Percentiles rank a stretch among this genome's conserved stretches.
Evolutionary conservation across 1,140 invertebrate genomes (phyloP).

Genomic region (Anoplophora glabripennis): DNA sequence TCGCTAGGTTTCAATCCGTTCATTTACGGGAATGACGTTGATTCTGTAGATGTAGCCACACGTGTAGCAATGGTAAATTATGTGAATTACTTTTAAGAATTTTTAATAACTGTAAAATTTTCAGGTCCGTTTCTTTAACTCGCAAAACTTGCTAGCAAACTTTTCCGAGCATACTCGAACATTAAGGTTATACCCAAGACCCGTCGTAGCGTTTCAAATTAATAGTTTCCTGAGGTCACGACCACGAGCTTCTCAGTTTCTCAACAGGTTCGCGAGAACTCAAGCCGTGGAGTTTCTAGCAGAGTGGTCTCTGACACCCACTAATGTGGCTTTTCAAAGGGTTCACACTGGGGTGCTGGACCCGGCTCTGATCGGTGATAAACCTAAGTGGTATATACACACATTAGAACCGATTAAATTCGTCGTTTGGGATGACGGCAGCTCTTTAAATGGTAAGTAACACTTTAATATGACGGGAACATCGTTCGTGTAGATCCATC

Average conservation of each 20-base stretch:
- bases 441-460: conserved; percentile 67
- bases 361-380: conserved; percentile 93
- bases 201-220: conserved; percentile 98
- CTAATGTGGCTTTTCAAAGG: conserved; percentile 94
- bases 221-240: conserved; percentile 95
- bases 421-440: conserved; percentile 85
- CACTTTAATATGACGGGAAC: too few relatives aligned
- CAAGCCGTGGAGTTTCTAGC: conserved; percentile 98
- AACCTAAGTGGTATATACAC: conserved; percentile 91
- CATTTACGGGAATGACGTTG: conserved; percentile 94
- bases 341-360: conserved; percentile 96
- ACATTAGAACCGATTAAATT: conserved; percentile 87
- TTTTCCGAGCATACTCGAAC: conserved; percentile 98
- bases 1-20: conserved; percentile 71
- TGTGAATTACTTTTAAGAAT: not conserved
- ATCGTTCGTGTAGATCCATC: too few relatives aligned
- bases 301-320: conserved; percentile 96
- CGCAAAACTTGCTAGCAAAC: conserved; percentile 93
- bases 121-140: conserved; percentile 95
- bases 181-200: conserved; percentile 91
- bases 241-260: conserved; percentile 81
- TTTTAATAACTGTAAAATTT: conserved; percentile 17
- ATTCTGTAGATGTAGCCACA: conserved; percentile 98
- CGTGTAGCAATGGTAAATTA: conserved; percentile 90
- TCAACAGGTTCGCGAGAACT: conserved; percentile 86